Conservation (phyloP, 2,797 vertebrate species). For the Potorous gilbertii region DNA sequence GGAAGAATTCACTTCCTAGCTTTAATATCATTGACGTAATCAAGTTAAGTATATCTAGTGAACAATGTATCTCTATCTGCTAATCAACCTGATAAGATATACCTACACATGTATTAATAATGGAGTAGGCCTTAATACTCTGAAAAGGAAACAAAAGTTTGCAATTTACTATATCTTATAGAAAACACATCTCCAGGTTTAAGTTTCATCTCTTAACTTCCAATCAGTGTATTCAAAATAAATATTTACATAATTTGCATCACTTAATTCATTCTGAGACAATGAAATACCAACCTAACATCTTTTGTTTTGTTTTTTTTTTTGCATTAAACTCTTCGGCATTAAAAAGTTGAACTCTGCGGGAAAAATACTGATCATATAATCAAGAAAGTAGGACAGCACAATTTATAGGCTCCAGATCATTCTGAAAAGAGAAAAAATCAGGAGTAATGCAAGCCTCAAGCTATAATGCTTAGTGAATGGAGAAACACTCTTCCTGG, state of each 20-base stretch:
- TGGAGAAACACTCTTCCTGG: background rate
- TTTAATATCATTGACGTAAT: conserved; percentile 14
- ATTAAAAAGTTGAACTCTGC: conserved; percentile 51
- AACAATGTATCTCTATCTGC: background rate
- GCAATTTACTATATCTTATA: conserved; percentile 22
- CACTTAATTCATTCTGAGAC: conserved; percentile 42
- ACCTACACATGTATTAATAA: conserved; percentile 7
- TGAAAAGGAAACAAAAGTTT: conserved; percentile 8
- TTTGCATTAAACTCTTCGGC: background rate
- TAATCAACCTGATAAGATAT: background rate
- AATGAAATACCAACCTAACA: conserved; percentile 16
- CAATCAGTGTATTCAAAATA: conserved; percentile 44
- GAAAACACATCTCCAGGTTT: conserved; percentile 33
- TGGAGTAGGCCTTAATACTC: conserved; percentile 13
- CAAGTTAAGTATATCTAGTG: conserved; percentile 25
- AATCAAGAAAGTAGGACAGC: conserved; percentile 12
- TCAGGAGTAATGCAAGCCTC: conserved; percentile 11
- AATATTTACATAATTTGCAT: conserved; percentile 58
- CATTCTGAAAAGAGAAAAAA: conserved; percentile 39
- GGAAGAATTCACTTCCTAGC: background rate
- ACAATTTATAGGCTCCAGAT: conserved; percentile 27
- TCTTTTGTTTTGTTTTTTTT: background rate
- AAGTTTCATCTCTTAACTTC: conserved; percentile 11
- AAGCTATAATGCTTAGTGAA: background rate
- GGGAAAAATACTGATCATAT: background rate